phyloP scores from a whole-genome alignment of 2,113 vertebrate genomes.

The Callocephalon fimbriatum region DNA sequence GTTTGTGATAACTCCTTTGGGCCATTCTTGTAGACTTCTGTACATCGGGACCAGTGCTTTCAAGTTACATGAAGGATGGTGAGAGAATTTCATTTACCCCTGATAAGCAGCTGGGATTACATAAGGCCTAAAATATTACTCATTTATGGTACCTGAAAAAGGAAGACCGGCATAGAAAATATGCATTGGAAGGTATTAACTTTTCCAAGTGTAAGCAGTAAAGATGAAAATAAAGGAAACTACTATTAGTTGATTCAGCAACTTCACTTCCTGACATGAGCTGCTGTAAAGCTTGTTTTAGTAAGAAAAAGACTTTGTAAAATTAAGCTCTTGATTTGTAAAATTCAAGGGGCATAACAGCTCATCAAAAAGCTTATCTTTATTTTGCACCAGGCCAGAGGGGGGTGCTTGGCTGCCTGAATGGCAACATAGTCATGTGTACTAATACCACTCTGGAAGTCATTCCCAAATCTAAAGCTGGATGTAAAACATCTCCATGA shows the following conservation, averaged over 20 bases:
- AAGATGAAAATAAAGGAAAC: slow-evolving; percentile 39
- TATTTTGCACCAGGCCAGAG: background rate
- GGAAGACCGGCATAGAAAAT: background rate
- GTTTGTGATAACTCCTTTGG: background rate
- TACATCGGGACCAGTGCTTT: background rate
- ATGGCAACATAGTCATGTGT: background rate
- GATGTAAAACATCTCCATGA: background rate
- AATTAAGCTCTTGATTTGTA: background rate
- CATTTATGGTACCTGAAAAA: slow-evolving; percentile 7
- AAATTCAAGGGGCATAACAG: background rate
- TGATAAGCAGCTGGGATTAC: background rate
- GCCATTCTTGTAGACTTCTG: background rate
- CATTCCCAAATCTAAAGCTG: background rate
- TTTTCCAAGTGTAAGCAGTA: slow-evolving; percentile 10
- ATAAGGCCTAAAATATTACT: background rate
- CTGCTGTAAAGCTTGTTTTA: slow-evolving; percentile 26
- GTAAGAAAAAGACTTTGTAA: background rate
- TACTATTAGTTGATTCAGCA: slow-evolving; percentile 40
- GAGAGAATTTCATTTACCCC: background rate
- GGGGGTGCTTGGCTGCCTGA: background rate
- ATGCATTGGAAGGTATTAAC: background rate
- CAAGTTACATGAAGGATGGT: background rate
- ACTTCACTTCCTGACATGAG: background rate
- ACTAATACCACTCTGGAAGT: background rate
- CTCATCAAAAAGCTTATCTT: background rate